Evolutionary conservation across 2,113 vertebrate species (phyloP).

Genomic region (Macaca nemestrina): DNA sequence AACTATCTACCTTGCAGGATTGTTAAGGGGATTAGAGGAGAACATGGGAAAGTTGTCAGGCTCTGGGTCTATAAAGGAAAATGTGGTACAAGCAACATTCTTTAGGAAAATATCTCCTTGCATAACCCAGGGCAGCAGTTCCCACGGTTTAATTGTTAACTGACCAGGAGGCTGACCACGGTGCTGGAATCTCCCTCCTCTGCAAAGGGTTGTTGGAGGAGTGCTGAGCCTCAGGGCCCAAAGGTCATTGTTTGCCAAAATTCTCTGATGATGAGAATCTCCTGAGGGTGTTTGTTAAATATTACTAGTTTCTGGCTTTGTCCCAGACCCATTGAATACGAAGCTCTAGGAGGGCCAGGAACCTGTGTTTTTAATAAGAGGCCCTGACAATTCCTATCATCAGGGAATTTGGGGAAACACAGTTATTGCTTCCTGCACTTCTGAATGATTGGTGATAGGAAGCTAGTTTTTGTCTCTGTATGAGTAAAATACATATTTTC

Average conservation of each 20-base stretch:
- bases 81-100: neutral
- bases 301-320: neutral
- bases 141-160: neutral
- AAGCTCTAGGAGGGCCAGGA: neutral
- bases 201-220: neutral
- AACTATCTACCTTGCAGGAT: neutral
- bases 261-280: constrained; percentile 21
- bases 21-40: neutral
- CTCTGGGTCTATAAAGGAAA: neutral
- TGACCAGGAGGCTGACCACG: neutral
- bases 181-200: neutral
- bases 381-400: neutral
- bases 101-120: neutral
- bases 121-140: neutral
- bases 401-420: neutral
- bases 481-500: neutral
- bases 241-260: neutral
- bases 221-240: neutral
- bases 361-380: neutral
- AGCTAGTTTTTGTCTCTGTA: neutral
- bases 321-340: neutral
- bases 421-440: neutral
- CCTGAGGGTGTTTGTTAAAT: neutral
- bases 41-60: neutral
- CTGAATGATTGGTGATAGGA: neutral